A percentile compares a stretch with the other conserved stretches of the same genome.
These are phyloP conservation scores for Platycnemis pennipes DNA, from an alignment of 2,888 invertebrate species.

Conservation along the genomic window DNA sequence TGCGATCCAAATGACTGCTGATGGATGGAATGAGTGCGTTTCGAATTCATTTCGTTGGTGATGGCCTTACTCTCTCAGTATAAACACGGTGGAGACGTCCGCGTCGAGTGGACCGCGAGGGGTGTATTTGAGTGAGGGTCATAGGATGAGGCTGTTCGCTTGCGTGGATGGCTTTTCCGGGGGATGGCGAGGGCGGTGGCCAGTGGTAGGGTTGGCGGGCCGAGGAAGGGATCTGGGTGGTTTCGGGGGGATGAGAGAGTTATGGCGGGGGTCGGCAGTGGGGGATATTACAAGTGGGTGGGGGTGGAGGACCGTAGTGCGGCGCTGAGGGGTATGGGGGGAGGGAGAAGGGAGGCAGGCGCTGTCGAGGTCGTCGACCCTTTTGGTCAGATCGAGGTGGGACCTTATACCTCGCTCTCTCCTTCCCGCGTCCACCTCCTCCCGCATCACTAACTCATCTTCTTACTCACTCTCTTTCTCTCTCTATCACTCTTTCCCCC, in stretches of 20 bases:
- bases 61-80: too few relatives aligned
- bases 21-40: too few relatives aligned
- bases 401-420: not conserved
- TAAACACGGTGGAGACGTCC: not conserved
- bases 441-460: not conserved
- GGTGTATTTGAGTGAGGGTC: not conserved
- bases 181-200: constrained; percentile 17
- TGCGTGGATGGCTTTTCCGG: not conserved
- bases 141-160: too few relatives aligned
- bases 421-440: not conserved
- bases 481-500: not conserved
- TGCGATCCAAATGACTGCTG: too few relatives aligned
- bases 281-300: too few relatives aligned
- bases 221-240: too few relatives aligned
- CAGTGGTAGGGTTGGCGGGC: not conserved
- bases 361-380: constrained; percentile 42
- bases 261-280: too few relatives aligned
- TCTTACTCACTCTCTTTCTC: not conserved
- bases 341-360: not conserved
- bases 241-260: too few relatives aligned
- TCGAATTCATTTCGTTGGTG: too few relatives aligned
- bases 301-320: not conserved
- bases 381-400: constrained; percentile 51
- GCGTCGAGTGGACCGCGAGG: not conserved
- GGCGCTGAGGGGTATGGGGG: not conserved